Conservation (phyloP, 1,140 invertebrate species). For the Lepidurus arcticus region DNA sequence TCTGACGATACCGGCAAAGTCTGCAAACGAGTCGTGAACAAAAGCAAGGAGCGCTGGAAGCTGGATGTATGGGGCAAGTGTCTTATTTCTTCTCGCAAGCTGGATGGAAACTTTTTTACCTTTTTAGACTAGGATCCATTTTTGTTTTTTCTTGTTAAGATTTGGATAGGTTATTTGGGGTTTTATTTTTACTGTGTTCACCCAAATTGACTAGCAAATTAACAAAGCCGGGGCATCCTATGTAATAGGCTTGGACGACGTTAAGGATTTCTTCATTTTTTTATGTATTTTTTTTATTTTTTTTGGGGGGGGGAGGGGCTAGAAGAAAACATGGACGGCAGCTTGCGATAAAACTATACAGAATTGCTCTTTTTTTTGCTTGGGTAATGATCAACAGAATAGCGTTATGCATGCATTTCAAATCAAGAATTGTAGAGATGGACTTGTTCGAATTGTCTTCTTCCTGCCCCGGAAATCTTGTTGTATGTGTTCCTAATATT, state of each 20-base stretch:
- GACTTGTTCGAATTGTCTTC: neutral
- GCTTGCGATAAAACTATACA: no score
- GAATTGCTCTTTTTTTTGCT: no score
- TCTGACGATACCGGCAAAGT: no score
- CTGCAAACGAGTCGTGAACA: neutral
- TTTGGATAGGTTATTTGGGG: neutral
- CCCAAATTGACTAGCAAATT: neutral
- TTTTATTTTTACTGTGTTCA: neutral
- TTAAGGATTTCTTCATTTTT: no score
- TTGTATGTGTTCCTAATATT: neutral
- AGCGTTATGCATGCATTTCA: neutral
- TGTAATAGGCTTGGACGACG: neutral
- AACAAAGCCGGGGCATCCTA: no score
- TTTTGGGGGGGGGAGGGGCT: no score
- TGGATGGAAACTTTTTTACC: neutral
- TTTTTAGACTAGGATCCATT: neutral
- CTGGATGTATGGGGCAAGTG: neutral
- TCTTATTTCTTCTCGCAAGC: neutral
- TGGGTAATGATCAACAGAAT: neutral
- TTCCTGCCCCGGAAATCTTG: neutral
- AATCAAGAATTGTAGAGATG: no score
- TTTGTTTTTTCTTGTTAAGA: conserved; percentile 12
- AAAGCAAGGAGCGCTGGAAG: neutral
- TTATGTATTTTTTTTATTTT: no score
- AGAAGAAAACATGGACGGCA: no score